A percentile compares a stretch with the other conserved stretches of the same genome.
Evolutionary conservation across 2,113 vertebrate species (phyloP).

Genomic region (Nematolebias whitei): DNA sequence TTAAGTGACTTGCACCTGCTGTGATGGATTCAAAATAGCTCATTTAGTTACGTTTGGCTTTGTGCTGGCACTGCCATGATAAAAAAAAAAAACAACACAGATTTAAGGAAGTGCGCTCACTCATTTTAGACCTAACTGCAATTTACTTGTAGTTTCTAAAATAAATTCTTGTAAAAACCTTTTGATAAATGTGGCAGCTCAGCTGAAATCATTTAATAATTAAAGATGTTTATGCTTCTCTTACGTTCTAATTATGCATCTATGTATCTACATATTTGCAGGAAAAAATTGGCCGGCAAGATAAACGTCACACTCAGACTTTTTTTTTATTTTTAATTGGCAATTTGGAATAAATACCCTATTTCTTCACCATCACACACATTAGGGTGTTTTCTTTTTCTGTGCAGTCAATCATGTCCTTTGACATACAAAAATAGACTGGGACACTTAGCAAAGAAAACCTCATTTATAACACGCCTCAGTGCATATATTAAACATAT

Average conservation of each 20-base stretch:
- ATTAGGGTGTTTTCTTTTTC: slow-evolving; percentile 78
- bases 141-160: slow-evolving; percentile 9
- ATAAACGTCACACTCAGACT: slow-evolving; percentile 50
- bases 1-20: slow-evolving; percentile 35
- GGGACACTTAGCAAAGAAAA: slow-evolving; percentile 83
- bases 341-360: slow-evolving; percentile 64
- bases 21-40: slow-evolving; percentile 34
- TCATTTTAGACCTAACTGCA: slow-evolving; percentile 19
- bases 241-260: slow-evolving; percentile 58
- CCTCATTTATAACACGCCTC: slow-evolving; percentile 77
- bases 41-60: slow-evolving; percentile 12
- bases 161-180: slow-evolving; percentile 10
- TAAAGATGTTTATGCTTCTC: slow-evolving; percentile 54
- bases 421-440: slow-evolving; percentile 81
- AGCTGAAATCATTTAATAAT: slow-evolving; percentile 45
- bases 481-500: slow-evolving; percentile 67
- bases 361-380: slow-evolving; percentile 59
- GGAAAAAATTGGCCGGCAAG: slow-evolving; percentile 27
- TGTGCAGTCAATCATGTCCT: slow-evolving; percentile 77
- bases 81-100: slow-evolving; percentile 11
- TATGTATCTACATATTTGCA: slow-evolving; percentile 54
- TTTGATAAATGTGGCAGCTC: slow-evolving; percentile 45
- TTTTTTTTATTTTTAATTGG: slow-evolving; percentile 64
- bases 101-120: slow-evolving; percentile 21
- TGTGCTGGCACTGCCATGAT: slow-evolving; percentile 5